phyloP scores from a whole-genome alignment of 2,888 invertebrate genomes.

The Linhomoeus sp. region DNA sequence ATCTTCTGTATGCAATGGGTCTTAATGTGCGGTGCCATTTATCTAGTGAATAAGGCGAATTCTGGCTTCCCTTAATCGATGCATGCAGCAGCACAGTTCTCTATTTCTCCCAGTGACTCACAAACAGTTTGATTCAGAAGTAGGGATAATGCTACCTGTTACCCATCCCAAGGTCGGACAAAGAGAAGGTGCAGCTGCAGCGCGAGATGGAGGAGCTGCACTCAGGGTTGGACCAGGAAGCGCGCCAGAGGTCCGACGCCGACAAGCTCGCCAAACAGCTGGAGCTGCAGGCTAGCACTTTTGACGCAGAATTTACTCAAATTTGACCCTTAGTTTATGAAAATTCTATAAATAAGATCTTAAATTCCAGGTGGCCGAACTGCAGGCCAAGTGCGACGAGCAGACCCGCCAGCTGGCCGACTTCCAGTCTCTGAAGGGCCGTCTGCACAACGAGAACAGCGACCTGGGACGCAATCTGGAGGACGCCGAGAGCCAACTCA shows the following conservation, averaged over 20 bases:
- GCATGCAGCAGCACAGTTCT: no score
- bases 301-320: neutral
- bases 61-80: no score
- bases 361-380: conserved; percentile 55
- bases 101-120: no score
- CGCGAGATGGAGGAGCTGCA: conserved; percentile 18
- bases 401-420: conserved; percentile 76
- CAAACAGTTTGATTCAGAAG: conserved; percentile 47
- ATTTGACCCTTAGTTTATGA: no score
- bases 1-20: no score
- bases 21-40: no score
- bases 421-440: conserved; percentile 61
- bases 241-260: conserved; percentile 17
- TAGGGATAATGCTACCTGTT: neutral
- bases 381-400: conserved; percentile 86
- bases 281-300: conserved; percentile 8
- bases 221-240: conserved; percentile 18
- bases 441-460: conserved; percentile 86
- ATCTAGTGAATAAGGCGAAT: no score
- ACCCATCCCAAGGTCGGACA: conserved; percentile 10
- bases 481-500: conserved; percentile 75
- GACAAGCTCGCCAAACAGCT: conserved; percentile 20
- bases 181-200: conserved; percentile 17
- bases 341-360: no score
- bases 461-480: conserved; percentile 90